These are phyloP conservation scores for Ormyrus labotus DNA, from an alignment of 2,888 invertebrate genomes.

Conservation along the genomic window DNA sequence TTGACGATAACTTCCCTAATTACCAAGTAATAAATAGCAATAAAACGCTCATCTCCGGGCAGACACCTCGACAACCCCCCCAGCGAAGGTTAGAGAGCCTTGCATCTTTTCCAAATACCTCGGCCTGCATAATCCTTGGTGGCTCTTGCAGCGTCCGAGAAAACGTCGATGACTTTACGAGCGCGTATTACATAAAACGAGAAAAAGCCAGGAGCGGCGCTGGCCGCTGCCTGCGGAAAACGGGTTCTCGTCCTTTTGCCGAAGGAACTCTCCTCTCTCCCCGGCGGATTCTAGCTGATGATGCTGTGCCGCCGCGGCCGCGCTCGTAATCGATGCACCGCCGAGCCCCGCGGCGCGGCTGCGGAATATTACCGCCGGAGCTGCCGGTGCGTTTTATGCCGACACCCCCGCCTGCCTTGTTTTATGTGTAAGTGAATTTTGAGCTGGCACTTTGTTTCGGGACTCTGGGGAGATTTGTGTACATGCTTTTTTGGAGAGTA, in stretches of 20 bases:
- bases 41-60: no score
- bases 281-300: constrained; percentile 23
- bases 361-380: background rate
- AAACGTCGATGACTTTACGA: constrained; percentile 34
- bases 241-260: constrained; percentile 27
- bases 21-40: no score
- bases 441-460: no score
- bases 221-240: constrained; percentile 22
- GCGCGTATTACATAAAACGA: constrained; percentile 16
- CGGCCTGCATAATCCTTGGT: no score
- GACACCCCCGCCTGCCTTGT: background rate
- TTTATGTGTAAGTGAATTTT: no score
- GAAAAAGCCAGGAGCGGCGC: constrained; percentile 7
- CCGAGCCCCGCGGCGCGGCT: background rate
- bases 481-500: no score
- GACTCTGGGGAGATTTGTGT: no score
- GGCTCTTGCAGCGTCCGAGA: background rate
- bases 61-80: no score
- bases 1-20: no score
- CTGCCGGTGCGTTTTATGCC: constrained; percentile 10
- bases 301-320: background rate
- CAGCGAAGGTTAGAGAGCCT: no score
- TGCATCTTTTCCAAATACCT: no score
- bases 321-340: constrained; percentile 16
- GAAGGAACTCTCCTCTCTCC: background rate